Conservation (phyloP, 2,113 vertebrate genomes). For the Colaptes auratus region DNA sequence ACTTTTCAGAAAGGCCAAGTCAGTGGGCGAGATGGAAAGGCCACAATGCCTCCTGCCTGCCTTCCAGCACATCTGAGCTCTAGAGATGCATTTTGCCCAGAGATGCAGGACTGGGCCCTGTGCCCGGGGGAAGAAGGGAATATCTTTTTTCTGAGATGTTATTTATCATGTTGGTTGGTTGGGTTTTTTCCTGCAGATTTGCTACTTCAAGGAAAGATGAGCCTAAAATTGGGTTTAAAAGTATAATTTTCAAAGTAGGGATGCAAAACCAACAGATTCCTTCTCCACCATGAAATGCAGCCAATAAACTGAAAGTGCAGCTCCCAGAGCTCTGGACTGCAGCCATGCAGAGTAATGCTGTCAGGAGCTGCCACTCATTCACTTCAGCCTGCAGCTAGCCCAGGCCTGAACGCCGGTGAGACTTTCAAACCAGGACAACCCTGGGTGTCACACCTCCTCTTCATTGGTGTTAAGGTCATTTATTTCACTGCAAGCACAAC, state of each 20-base stretch:
- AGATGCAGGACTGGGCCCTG: not conserved
- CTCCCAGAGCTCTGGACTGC: not conserved
- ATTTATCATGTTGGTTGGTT: not conserved
- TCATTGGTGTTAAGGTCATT: not conserved
- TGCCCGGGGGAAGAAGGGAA: not conserved
- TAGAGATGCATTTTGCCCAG: not conserved
- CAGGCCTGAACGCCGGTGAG: not conserved
- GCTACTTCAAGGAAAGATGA: not conserved
- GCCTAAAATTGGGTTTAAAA: not conserved
- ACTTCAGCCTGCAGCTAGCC: not conserved
- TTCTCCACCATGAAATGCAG: not conserved
- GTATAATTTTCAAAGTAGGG: not conserved
- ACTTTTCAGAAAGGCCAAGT: not conserved
- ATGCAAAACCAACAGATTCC: not conserved
- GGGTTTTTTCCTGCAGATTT: not conserved
- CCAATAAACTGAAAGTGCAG: not conserved
- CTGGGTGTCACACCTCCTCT: not conserved
- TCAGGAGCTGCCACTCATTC: not conserved
- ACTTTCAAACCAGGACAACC: not conserved
- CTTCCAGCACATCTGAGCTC: not conserved
- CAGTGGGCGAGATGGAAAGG: not conserved
- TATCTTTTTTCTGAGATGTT: not conserved
- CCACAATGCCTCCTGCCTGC: not conserved
- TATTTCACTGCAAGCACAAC: not conserved
- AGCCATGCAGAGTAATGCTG: not conserved